These are phyloP conservation scores for Pogoniulus pusillus DNA, from an alignment of 2,797 vertebrate species.

Conservation along the genomic window DNA sequence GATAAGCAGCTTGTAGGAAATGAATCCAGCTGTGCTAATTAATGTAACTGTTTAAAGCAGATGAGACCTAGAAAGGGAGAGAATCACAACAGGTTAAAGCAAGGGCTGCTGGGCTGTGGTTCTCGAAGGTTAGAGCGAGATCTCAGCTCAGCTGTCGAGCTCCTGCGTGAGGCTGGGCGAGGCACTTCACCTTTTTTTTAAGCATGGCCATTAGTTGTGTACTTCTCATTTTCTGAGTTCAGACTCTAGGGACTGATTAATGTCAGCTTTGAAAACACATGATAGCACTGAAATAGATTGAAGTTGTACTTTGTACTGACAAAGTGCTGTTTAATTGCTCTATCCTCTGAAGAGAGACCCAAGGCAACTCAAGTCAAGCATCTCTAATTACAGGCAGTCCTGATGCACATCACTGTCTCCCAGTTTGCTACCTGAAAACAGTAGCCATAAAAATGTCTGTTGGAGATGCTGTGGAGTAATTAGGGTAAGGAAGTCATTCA, in stretches of 20 bases:
- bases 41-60: not conserved
- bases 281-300: slow-evolving; percentile 51
- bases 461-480: not conserved
- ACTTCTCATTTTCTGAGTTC: slow-evolving; percentile 50
- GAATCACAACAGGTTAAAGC: not conserved
- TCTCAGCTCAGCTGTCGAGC: not conserved
- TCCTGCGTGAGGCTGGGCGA: not conserved
- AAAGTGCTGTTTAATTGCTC: slow-evolving; percentile 63
- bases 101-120: not conserved
- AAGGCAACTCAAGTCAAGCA: slow-evolving; percentile 42
- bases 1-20: not conserved
- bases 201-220: slow-evolving; percentile 39
- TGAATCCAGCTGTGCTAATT: not conserved
- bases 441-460: not conserved
- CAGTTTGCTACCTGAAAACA: not conserved
- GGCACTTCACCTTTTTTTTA: not conserved
- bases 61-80: not conserved
- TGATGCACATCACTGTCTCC: not conserved
- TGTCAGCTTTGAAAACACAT: slow-evolving; percentile 59
- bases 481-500: not conserved
- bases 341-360: slow-evolving; percentile 55
- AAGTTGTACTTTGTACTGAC: slow-evolving; percentile 63
- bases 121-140: not conserved
- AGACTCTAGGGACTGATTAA: slow-evolving; percentile 42
- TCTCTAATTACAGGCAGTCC: slow-evolving; percentile 24